Evolutionary conservation across 1,140 invertebrate genomes (phyloP), one percentile per base, ranked within the genome.

Genomic region (Hermetia illucens): DNA sequence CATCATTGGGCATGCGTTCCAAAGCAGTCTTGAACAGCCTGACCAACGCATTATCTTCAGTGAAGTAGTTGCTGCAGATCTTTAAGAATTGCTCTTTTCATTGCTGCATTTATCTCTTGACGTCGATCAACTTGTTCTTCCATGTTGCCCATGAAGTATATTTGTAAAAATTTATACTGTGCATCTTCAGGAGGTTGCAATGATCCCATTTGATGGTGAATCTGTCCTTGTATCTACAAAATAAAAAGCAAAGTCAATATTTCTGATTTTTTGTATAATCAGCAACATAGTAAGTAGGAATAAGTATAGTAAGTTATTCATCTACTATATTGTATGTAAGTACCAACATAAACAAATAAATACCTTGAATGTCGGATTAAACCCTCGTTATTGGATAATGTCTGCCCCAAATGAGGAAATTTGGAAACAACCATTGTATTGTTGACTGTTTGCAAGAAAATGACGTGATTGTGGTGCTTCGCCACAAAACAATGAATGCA

Each of bases 31-130:
- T n/a, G n/a, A n/a, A n/a, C n/a, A n/a, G n/a, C n/a, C n/a, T n/a
- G n/a, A 64, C 45, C 30, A 59, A 62, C 25, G 40, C 36, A 47
- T 63, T 51, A 49, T 61, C 46, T 47, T 59, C 34, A 55, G n/a
- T 63, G 48, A 44, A 64, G 45, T 16, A 64, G 25, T 29, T 37
- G 32, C 47, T 62, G 54, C 38, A 61, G 40, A 21, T 47, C 40
- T 44, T n/a, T n/a, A n/a, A n/a, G n/a, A n/a, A n/a, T n/a, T n/a
- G n/a, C 45, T 55, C 48, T 38, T 29, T 60, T 53, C 42, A 51
- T 42, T 47, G 15, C 44, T 41, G 42, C 37, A 41, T 52, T 58
- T 40, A 51, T 44, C 39, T 19, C 41, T 53, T 35, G 50, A 45
- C 55, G 51, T 36, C 41, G 48, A 46, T 63, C 52, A 53, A 58